Evolutionary conservation across 2,888 invertebrate species (phyloP).

Genomic region (Drosophila melanosoma): DNA sequence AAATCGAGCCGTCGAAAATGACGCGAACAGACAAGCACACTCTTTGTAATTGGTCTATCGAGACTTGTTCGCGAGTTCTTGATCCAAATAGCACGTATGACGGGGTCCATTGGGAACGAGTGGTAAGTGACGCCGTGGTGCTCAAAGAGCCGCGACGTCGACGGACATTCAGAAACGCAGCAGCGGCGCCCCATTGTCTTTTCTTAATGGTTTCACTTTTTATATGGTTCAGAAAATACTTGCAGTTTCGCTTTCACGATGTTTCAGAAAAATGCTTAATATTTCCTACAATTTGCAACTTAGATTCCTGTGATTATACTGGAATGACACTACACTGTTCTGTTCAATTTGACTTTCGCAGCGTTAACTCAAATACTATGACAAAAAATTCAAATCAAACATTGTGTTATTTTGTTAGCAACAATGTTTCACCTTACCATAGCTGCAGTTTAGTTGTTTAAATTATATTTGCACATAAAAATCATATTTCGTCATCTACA

Average conservation of each 20-base stretch:
- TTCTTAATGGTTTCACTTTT: neutral
- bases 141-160: slow-evolving; percentile 80
- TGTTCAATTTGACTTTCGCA: neutral
- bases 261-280: slow-evolving; percentile 33
- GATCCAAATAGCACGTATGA: slow-evolving; percentile 88
- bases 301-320: slow-evolving; percentile 32
- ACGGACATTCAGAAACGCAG: slow-evolving; percentile 82
- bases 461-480: neutral
- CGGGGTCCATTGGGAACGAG: slow-evolving; percentile 89
- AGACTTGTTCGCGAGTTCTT: slow-evolving; percentile 87
- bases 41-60: slow-evolving; percentile 86
- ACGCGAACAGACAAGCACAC: slow-evolving; percentile 90
- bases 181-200: slow-evolving; percentile 83
- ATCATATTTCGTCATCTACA: neutral
- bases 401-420: neutral
- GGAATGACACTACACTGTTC: slow-evolving; percentile 5
- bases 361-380: neutral
- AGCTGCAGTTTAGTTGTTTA: neutral
- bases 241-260: neutral
- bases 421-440: neutral
- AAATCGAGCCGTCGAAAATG: slow-evolving; percentile 91
- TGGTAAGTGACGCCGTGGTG: slow-evolving; percentile 91
- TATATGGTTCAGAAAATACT: slow-evolving; percentile 3
- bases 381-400: neutral
- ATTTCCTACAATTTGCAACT: slow-evolving; percentile 8